These are phyloP conservation scores for Meloidogyne exigua DNA, from an alignment of 1,140 invertebrate species.

Conservation along the genomic window DNA sequence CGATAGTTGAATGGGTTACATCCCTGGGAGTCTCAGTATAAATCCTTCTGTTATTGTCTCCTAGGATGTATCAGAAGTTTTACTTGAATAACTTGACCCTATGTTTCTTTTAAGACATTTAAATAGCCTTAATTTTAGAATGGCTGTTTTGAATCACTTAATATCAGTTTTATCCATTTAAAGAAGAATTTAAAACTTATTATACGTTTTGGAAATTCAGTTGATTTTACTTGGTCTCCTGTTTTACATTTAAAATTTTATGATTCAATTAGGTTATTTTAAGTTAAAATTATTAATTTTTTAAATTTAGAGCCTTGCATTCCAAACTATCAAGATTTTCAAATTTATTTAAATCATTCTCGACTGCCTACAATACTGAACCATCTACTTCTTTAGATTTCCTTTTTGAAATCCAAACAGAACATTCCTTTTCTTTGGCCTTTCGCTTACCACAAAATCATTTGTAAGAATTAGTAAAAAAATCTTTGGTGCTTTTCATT, in stretches of 20 bases:
- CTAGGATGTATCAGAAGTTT: too few relatives aligned
- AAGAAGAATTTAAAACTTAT: conserved; percentile 14
- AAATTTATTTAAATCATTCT: conserved; percentile 10
- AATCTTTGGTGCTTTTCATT: too few relatives aligned
- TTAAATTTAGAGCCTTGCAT: conserved; percentile 21
- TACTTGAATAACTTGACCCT: too few relatives aligned
- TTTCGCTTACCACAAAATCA: conserved; percentile 50
- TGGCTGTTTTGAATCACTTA: conserved; percentile 42
- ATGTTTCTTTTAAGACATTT: too few relatives aligned
- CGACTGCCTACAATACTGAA: background rate
- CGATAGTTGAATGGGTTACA: too few relatives aligned
- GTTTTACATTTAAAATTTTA: conserved; percentile 45
- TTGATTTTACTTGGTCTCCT: conserved; percentile 49
- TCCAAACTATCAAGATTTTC: conserved; percentile 4
- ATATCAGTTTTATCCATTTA: conserved; percentile 18
- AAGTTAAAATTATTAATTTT: conserved; percentile 10
- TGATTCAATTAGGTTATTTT: conserved; percentile 33
- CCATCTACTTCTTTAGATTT: conserved; percentile 11
- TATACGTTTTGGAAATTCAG: conserved; percentile 31
- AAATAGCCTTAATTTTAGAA: too few relatives aligned
- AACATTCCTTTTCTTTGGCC: conserved; percentile 41
- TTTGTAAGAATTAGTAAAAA: too few relatives aligned
- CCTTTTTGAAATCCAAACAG: conserved; percentile 26
- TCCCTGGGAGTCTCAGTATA: too few relatives aligned
- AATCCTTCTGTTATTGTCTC: too few relatives aligned